A percentile compares a stretch with the other conserved stretches of the same genome.
phyloP scores from a whole-genome alignment of 2,888 invertebrate genomes.

The Scaptomyza cyrtandrae region DNA sequence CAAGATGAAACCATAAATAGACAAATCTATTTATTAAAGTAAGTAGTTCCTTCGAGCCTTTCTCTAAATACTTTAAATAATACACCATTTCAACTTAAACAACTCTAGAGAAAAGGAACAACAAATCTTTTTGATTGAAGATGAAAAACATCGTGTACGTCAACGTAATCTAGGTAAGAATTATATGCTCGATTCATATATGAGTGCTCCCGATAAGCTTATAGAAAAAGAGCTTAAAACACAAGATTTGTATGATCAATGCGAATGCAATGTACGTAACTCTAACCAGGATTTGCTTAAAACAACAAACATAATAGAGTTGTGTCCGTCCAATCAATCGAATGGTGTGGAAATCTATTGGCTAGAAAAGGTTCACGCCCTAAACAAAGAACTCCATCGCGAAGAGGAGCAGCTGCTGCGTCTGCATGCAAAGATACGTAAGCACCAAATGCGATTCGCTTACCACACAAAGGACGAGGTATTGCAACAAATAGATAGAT shows the following conservation, averaged over 20 bases:
- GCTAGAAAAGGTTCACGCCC: conserved; percentile 89
- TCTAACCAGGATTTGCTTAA: not conserved
- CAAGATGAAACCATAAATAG: conserved; percentile 87
- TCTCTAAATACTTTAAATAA: not conserved
- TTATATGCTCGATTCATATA: conserved; percentile 91
- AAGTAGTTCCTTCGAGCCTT: conserved; percentile 24
- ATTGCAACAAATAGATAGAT: conserved; percentile 79
- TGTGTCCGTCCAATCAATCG: conserved; percentile 16
- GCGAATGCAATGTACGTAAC: not conserved
- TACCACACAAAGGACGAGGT: conserved; percentile 79
- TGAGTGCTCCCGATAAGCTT: conserved; percentile 86
- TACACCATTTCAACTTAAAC: not conserved
- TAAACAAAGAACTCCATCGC: conserved; percentile 90
- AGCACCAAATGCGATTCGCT: conserved; percentile 84
- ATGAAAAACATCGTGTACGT: conserved; percentile 90
- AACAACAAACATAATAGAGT: not conserved
- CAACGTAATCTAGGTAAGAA: conserved; percentile 92
- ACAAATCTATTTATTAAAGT: conserved; percentile 84
- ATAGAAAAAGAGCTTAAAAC: conserved; percentile 11
- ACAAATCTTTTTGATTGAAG: conserved; percentile 91
- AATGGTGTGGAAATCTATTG: conserved; percentile 87
- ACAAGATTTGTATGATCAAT: conserved; percentile 13
- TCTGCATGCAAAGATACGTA: conserved; percentile 87
- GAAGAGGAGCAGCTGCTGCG: conserved; percentile 90
- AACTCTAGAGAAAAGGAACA: conserved; percentile 89